phyloP scores from a whole-genome alignment of 2,888 invertebrate species.

The Ypsolopha sequella region DNA sequence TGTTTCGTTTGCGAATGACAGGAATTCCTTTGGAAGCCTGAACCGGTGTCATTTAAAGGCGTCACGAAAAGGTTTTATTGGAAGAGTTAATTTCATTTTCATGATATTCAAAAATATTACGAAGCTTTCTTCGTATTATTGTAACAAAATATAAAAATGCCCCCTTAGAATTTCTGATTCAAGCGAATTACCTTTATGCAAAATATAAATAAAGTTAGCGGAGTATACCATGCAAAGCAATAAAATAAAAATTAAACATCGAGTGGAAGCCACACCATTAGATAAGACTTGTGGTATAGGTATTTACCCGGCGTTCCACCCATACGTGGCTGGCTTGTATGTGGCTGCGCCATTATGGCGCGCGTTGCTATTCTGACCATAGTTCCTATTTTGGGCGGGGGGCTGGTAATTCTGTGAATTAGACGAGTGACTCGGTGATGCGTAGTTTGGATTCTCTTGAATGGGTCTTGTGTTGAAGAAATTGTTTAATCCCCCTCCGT shows the following conservation, averaged over 20 bases:
- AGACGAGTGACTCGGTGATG: constrained; percentile 46
- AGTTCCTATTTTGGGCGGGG: constrained; percentile 42
- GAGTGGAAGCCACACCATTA: constrained; percentile 22
- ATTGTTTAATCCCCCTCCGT: constrained; percentile 32
- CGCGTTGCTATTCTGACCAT: constrained; percentile 35
- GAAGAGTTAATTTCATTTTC: too few relatives aligned
- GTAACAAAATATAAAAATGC: too few relatives aligned
- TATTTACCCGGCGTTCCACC: constrained; percentile 65
- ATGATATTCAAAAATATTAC: too few relatives aligned
- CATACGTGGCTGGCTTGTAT: constrained; percentile 47
- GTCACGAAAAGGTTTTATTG: too few relatives aligned
- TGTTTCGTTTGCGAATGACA: too few relatives aligned
- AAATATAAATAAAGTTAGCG: constrained; percentile 17
- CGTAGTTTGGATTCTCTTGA: constrained; percentile 55
- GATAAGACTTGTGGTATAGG: neutral
- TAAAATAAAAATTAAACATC: constrained; percentile 6
- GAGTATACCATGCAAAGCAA: constrained; percentile 6
- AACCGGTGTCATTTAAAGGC: too few relatives aligned
- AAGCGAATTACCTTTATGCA: constrained; percentile 12
- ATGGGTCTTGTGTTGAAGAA: constrained; percentile 57
- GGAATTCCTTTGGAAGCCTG: too few relatives aligned
- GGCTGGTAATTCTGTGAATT: constrained; percentile 45
- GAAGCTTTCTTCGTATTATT: too few relatives aligned
- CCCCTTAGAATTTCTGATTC: too few relatives aligned
- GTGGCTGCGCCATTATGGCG: constrained; percentile 37